Evolutionary conservation across 1,140 invertebrate genomes (phyloP), one percentile per base, ranked within the genome.

Genomic region (Cotesia chilonis): DNA sequence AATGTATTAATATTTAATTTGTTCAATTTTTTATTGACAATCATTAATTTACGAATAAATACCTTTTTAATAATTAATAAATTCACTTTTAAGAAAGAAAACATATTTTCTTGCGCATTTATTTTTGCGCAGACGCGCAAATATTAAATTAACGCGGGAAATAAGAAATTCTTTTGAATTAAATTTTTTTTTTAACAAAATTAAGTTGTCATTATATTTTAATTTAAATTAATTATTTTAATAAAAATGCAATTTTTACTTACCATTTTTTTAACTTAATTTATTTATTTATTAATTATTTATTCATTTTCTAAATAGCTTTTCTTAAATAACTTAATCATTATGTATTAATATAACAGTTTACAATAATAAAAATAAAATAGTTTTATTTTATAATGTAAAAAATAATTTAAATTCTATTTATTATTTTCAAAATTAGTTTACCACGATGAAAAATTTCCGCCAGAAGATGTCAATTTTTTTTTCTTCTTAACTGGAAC

Each of bases 381-480:
- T 28, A 20, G 5, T 28, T 63, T 38, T n/a, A 17, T 37, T 37
- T 63, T 63, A n/a, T 4, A 35, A n/a, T 37, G 4, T 63, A 4
- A 36, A 47, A 17, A 9, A 9, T 55, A 37, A 55, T 68, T 47
- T 51, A 17, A 66, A 41, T 7, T 47, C 3, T 17, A 51, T 14
- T 38, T 47, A 54, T 20, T 7, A 35, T 51, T 57, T 17, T 12
- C n/a, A 66, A 61, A 70, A 52, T 4, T 55, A n/a, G 7, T 57
- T 57, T 57, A 68, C 51, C 65, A 54, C 7, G 7, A 4, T 35
- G 52, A 67, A 67, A 14, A 54, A 67, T 67, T 54, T 37, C 6
- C 38, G 12, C 28, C n/a, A 9, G 41, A 20, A 5, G 4, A 6
- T 52, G n/a, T n/a, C 2, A 17, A 10, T 52, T 52, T 61, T 51